Conservation (phyloP, 1,140 invertebrate species). For the Mamestra configurata region DNA sequence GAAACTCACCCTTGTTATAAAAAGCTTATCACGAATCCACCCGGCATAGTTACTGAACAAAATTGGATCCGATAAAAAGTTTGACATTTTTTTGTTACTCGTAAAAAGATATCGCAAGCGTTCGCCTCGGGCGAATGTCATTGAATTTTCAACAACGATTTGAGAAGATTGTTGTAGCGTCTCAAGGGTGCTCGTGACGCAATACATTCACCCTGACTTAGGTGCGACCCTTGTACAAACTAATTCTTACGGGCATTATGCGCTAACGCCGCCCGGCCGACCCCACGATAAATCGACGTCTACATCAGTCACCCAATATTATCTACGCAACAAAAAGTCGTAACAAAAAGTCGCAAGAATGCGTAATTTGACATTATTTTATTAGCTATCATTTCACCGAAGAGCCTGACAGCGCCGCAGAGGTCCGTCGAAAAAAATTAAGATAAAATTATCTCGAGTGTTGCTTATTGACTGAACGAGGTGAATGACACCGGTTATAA, state of each 20-base stretch:
- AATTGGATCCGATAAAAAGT: slow-evolving; percentile 77
- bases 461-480: slow-evolving; percentile 33
- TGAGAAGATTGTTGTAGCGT: slow-evolving; percentile 60
- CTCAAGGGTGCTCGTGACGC: slow-evolving; percentile 50
- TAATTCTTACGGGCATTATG: slow-evolving; percentile 55
- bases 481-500: slow-evolving; percentile 45
- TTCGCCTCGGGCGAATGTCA: slow-evolving; percentile 66
- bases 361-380: slow-evolving; percentile 29
- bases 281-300: slow-evolving; percentile 15
- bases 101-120: slow-evolving; percentile 73
- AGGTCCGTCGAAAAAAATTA: background rate
- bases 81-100: slow-evolving; percentile 72
- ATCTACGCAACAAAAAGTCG: background rate
- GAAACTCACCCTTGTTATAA: slow-evolving; percentile 66
- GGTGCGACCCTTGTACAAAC: slow-evolving; percentile 49
- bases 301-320: background rate
- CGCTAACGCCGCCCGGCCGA: background rate
- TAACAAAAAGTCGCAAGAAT: slow-evolving; percentile 31
- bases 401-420: background rate
- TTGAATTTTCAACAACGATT: slow-evolving; percentile 73
- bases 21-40: slow-evolving; percentile 74
- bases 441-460: slow-evolving; percentile 37
- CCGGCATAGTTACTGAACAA: slow-evolving; percentile 69
- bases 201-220: slow-evolving; percentile 55
- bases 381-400: slow-evolving; percentile 23